A percentile compares a stretch with the other conserved stretches of the same genome.
phyloP scores from a whole-genome alignment of 2,113 vertebrate genomes.

The Delphinus delphis region DNA sequence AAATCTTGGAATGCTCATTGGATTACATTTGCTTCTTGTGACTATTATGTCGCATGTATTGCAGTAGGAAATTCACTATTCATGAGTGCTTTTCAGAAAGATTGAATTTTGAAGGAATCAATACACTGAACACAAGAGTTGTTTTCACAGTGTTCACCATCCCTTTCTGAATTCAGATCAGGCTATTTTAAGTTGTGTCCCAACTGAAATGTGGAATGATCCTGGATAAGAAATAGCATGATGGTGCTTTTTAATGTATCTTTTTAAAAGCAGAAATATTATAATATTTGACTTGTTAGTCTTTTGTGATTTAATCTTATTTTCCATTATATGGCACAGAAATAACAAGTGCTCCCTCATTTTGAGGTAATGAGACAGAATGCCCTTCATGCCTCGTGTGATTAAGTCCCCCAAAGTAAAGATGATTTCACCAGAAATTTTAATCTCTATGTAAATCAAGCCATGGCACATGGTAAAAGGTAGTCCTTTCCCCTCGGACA shows the following conservation, averaged over 20 bases:
- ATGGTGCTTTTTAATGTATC: not conserved
- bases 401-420: not conserved
- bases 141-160: not conserved
- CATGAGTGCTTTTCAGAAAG: not conserved
- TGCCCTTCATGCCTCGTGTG: too few relatives aligned
- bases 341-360: not conserved
- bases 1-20: not conserved
- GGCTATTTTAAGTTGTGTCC: not conserved
- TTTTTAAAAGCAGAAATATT: constrained; percentile 6
- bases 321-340: not conserved
- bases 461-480: not conserved
- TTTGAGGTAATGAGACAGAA: not conserved
- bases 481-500: not conserved
- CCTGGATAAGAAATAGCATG: not conserved
- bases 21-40: not conserved
- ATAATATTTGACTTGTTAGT: not conserved
- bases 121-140: not conserved
- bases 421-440: not conserved
- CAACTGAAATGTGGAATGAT: not conserved
- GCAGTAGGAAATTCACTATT: not conserved
- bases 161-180: not conserved
- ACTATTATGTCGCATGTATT: not conserved
- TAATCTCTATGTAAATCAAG: not conserved
- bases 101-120: not conserved
- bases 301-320: not conserved